phyloP scores from a whole-genome alignment of 1,140 invertebrate genomes.

The Acromyrmex charruanus region DNA sequence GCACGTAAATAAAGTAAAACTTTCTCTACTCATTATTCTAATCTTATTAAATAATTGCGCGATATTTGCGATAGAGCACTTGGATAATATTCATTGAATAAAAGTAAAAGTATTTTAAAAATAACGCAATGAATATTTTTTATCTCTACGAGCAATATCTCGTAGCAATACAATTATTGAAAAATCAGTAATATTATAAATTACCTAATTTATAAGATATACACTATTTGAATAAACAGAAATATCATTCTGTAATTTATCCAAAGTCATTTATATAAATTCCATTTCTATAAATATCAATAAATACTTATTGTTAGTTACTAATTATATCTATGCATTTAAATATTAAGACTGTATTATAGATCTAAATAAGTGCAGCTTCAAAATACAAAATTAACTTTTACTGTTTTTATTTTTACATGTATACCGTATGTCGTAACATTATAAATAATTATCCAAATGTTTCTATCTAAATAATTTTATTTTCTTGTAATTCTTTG shows the following conservation, averaged over 20 bases:
- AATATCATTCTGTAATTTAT: not conserved
- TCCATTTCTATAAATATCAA: no score
- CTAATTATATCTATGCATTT: no score
- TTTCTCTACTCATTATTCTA: conserved; percentile 43
- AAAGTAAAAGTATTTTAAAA: conserved; percentile 32
- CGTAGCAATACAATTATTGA: not conserved
- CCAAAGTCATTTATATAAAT: not conserved
- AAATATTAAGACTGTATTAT: no score
- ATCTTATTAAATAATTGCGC: conserved; percentile 32
- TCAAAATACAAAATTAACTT: not conserved
- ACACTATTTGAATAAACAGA: not conserved
- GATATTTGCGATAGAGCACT: not conserved
- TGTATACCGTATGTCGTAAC: not conserved
- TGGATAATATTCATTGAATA: not conserved
- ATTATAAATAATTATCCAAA: not conserved
- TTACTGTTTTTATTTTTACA: not conserved
- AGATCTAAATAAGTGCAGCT: not conserved
- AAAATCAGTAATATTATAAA: not conserved
- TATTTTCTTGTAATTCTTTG: not conserved
- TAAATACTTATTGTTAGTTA: no score
- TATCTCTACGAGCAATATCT: not conserved
- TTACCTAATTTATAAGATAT: not conserved
- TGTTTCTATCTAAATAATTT: not conserved
- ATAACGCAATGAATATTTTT: not conserved
- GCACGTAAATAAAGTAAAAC: conserved; percentile 46